phyloP scores from a whole-genome alignment of 2,797 vertebrate genomes.

The Myiothlypis chrysogaster region DNA sequence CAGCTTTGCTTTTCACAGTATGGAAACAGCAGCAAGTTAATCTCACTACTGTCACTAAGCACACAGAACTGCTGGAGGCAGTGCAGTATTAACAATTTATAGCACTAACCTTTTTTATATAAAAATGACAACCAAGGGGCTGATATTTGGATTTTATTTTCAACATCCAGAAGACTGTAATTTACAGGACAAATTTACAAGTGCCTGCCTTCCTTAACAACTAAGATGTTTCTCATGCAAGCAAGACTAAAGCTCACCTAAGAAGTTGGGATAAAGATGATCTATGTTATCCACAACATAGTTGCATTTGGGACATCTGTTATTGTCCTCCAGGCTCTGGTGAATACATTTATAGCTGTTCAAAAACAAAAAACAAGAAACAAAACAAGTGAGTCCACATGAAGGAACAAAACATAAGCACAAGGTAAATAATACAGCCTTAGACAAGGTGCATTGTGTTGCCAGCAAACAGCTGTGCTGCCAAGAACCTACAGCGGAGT shows the following conservation, averaged over 20 bases:
- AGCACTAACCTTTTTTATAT: neutral
- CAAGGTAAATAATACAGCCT: neutral
- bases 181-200: neutral
- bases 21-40: neutral
- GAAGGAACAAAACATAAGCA: neutral
- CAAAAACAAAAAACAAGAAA: neutral
- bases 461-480: neutral
- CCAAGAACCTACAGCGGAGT: neutral
- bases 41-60: neutral
- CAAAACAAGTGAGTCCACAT: neutral
- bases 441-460: neutral
- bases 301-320: constrained; percentile 98
- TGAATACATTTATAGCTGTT: constrained; percentile 97
- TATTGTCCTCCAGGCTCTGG: constrained; percentile 97
- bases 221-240: neutral
- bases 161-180: neutral
- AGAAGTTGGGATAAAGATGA: constrained; percentile 98
- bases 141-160: neutral
- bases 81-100: neutral
- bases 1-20: neutral
- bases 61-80: neutral
- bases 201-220: neutral
- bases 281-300: constrained; percentile 98
- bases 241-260: constrained; percentile 82
- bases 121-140: neutral